Base-by-base conservation (phyloP, 2,113 vertebrate genomes). In the Stictonetta naevosa region DNA sequence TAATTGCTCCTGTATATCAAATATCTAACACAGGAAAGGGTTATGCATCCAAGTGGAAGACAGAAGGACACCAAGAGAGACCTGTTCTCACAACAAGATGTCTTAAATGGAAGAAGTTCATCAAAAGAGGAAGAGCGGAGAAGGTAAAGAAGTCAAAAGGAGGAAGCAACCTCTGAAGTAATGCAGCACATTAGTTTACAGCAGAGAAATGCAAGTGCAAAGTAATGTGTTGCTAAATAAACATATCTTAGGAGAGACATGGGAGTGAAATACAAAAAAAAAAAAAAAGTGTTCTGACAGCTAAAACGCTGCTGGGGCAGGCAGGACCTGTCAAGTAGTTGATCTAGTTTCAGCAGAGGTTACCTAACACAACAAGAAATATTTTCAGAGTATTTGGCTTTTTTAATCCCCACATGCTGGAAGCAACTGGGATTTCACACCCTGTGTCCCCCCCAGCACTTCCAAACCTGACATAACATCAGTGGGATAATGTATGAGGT, bases 261-360 rank as follows among this genome's bases (percentile, higher is more conserved):
- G 33, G 60, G 72, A 92, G 92, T 53, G 59, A 92, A 79, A 67
- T 55, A 6, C 2, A 25, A 53, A 33, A 3, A 8, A 10, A 15
- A 1, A 10, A 22, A 53, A 72, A 53, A 77, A 79, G 48, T 46
- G 59, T 90, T 90, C 82, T 94, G 93, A 91, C 88, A 95, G 85
- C 79, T 90, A 59, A 96, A 95, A 95, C 81, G 93, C 88, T 93
- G 83, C 31, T 7, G 0, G 95, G 91, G 92, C 95, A 94, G 94
- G 92, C 95, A 88, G 83, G 92, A 93, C 95, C 86, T 94, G 93
- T 92, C 95, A 96, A 90, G 94, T 85, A 95, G 92, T 73, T 92
- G 79, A 90, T 96, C 85, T 86, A 81, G 85, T 90, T 93, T 90
- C 90, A 86, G 88, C 88, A 90, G 66, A 92, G 60, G 62, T 96